Percentiles rank a stretch among this genome's conserved stretches.
Evolutionary conservation across 2,888 invertebrate species (phyloP).

Genomic region (Caprella mutica): DNA sequence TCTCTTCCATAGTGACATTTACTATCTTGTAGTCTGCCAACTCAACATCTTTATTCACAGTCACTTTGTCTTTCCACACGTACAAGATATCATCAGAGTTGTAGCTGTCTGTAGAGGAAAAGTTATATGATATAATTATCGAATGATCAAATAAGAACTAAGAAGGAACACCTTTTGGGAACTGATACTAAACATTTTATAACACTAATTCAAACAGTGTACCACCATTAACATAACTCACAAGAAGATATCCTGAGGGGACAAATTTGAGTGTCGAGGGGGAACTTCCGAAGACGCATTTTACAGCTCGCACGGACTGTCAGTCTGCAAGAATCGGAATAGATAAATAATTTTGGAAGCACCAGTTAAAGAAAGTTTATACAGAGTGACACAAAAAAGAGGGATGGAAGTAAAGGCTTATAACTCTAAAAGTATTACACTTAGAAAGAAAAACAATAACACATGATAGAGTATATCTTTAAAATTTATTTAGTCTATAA

Average conservation of each 20-base stretch:
- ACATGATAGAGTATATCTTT: no score
- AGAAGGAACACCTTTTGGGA: not conserved
- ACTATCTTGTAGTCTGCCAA: conserved; percentile 30
- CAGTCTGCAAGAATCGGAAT: conserved; percentile 38
- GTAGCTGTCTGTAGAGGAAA: conserved; percentile 23
- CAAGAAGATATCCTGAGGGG: conserved; percentile 42
- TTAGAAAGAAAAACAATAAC: no score
- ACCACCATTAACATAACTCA: conserved; percentile 17
- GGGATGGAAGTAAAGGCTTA: no score
- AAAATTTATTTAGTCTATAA: no score
- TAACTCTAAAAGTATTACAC: no score
- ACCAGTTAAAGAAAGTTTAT: no score
- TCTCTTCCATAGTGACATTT: conserved; percentile 16
- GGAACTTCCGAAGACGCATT: conserved; percentile 47
- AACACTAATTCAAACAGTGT: not conserved
- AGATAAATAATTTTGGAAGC: not conserved
- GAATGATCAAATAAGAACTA: not conserved
- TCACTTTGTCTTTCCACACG: conserved; percentile 23
- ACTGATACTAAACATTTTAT: not conserved
- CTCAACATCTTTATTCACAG: conserved; percentile 23
- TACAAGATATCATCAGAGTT: conserved; percentile 25
- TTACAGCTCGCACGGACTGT: conserved; percentile 46
- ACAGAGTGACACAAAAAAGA: no score
- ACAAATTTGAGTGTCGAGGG: conserved; percentile 46
- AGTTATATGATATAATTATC: not conserved